Percentiles rank a stretch among this genome's conserved stretches.
Evolutionary conservation across 2,888 invertebrate genomes (phyloP).

Genomic region (Arrhopalites spinosus): DNA sequence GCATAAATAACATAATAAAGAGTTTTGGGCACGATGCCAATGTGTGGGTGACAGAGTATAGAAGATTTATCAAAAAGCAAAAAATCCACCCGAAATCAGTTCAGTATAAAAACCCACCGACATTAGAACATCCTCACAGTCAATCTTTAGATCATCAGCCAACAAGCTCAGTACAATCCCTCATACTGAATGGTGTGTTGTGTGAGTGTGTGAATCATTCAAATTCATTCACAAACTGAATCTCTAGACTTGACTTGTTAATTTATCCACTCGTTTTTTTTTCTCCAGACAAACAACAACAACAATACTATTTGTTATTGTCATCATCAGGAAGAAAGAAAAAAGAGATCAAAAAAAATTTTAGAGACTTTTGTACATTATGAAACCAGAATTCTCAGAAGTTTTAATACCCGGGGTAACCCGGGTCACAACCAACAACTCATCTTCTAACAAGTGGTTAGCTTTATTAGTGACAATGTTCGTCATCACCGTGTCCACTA

Average conservation of each 20-base stretch:
- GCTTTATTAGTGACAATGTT: conserved; percentile 42
- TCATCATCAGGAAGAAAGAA: conserved; percentile 1
- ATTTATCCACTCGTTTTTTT: background rate
- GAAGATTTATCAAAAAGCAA: conserved; percentile 26
- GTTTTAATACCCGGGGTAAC: conserved; percentile 45
- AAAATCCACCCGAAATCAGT: conserved; percentile 30
- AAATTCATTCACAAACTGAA: background rate
- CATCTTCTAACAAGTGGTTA: conserved; percentile 43
- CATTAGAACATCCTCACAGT: conserved; percentile 25
- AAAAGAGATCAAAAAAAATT: background rate
- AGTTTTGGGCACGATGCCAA: conserved; percentile 43
- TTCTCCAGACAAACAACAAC: background rate
- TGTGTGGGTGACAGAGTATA: conserved; percentile 43
- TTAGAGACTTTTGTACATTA: conserved; percentile 6
- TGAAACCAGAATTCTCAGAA: conserved; percentile 55
- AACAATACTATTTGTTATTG: background rate
- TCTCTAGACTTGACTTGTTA: background rate
- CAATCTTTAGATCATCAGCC: conserved; percentile 9
- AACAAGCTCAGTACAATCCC: background rate
- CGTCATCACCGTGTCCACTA: conserved; percentile 42
- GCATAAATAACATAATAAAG: too few species aligned
- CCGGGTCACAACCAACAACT: conserved; percentile 29
- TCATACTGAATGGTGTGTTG: background rate
- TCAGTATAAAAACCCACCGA: conserved; percentile 26
- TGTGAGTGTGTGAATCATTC: background rate